A percentile compares a stretch with the other conserved stretches of the same genome.
These are phyloP conservation scores for Calypte anna DNA, from an alignment of 2,113 vertebrate genomes.

Conservation along the genomic window DNA sequence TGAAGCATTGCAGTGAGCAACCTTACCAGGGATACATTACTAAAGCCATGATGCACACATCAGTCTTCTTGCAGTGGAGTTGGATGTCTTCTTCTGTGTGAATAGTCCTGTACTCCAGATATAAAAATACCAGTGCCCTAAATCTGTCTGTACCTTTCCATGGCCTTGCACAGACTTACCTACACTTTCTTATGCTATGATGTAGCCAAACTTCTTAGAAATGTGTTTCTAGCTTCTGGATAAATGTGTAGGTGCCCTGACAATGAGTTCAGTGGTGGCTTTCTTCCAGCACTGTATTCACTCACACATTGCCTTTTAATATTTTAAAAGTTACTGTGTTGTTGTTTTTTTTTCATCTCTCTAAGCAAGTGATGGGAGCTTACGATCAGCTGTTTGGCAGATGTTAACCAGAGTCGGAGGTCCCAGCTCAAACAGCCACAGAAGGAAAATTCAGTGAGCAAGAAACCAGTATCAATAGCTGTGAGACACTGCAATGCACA, in stretches of 20 bases:
- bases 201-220: neutral
- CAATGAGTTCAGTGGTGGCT: neutral
- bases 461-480: slow-evolving; percentile 48
- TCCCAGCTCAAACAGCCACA: neutral
- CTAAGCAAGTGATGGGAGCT: neutral
- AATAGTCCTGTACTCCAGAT: neutral
- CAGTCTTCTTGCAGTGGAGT: slow-evolving; percentile 33
- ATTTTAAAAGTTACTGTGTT: neutral
- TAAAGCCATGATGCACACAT: neutral
- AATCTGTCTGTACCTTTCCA: neutral
- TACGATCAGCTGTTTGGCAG: slow-evolving; percentile 24
- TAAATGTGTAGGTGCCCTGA: neutral
- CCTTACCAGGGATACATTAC: slow-evolving; percentile 13
- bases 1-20: neutral
- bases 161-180: neutral
- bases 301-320: neutral
- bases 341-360: neutral
- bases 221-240: neutral
- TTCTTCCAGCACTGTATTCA: neutral
- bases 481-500: slow-evolving; percentile 13
- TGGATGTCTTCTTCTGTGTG: neutral
- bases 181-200: neutral
- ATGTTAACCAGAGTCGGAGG: slow-evolving; percentile 41
- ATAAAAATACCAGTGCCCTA: neutral
- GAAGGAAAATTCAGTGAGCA: slow-evolving; percentile 39